Percentiles rank a stretch among this genome's conserved stretches.
Conservation (phyloP, 2,113 vertebrate genomes). For the Brienomyrus brachyistius region DNA sequence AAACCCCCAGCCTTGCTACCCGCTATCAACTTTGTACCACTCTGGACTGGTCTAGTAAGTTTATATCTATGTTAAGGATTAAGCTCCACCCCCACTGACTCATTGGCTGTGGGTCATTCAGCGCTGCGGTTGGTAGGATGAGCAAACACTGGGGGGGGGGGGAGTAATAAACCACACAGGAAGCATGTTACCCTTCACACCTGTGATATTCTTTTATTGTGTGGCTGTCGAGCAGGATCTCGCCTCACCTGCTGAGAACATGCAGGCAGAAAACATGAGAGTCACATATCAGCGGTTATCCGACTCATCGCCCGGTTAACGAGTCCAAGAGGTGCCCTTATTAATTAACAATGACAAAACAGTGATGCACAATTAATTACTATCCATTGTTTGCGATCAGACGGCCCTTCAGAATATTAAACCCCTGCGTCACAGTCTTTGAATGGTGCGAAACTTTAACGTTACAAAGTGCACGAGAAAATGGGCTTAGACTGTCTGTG, state of each 20-base stretch:
- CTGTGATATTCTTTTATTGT: background rate
- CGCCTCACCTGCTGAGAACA: background rate
- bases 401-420: background rate
- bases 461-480: background rate
- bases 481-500: background rate
- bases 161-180: background rate
- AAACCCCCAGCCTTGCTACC: background rate
- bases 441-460: background rate
- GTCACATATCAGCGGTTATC: background rate
- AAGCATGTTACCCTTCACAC: background rate
- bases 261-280: background rate
- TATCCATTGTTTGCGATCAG: background rate
- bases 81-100: background rate
- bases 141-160: background rate
- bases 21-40: background rate
- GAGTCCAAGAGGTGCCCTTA: background rate
- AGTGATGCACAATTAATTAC: background rate
- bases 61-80: background rate
- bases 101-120: background rate
- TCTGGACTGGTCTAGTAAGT: background rate
- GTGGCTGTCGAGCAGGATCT: background rate
- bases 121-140: background rate
- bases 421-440: background rate
- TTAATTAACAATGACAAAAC: background rate
- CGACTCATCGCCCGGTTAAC: background rate